phyloP scores from a whole-genome alignment of 2,797 vertebrate genomes.

The Chrysocyon brachyurus region DNA sequence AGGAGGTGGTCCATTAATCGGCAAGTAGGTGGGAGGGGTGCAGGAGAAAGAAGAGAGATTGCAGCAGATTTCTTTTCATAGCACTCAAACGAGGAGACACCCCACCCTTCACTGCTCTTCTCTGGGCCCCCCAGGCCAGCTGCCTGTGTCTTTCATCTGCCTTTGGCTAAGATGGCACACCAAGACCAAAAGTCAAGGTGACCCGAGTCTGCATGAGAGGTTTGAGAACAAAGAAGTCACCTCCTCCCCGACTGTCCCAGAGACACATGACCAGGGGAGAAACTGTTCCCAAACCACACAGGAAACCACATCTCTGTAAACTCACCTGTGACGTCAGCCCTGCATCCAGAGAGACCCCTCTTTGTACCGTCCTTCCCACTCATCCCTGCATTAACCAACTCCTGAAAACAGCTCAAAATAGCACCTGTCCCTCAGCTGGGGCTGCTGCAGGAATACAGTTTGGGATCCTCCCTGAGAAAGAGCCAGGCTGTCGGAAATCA shows the following conservation, averaged over 20 bases:
- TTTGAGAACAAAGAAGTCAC: slow-evolving; percentile 51
- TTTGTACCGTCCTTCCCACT: slow-evolving; percentile 64
- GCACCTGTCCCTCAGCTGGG: slow-evolving; percentile 75
- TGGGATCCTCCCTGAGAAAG: slow-evolving; percentile 68
- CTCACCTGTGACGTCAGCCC: slow-evolving; percentile 49
- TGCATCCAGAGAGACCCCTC: slow-evolving; percentile 1
- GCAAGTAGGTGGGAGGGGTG: too few species aligned
- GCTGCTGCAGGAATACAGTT: slow-evolving; percentile 65
- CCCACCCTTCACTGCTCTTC: background rate
- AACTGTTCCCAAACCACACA: slow-evolving; percentile 41
- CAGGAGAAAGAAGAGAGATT: background rate
- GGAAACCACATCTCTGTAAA: slow-evolving; percentile 67
- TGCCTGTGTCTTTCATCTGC: background rate
- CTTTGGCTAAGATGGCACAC: background rate
- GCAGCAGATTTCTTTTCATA: background rate
- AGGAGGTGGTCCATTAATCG: background rate
- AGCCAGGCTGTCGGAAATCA: slow-evolving; percentile 71
- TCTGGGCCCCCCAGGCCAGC: background rate
- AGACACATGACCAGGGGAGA: rapidly evolving
- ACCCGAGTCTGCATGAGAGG: background rate
- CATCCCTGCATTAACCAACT: slow-evolving; percentile 80
- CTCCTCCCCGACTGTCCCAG: background rate
- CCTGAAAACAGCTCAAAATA: slow-evolving; percentile 82
- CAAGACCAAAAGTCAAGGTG: background rate
- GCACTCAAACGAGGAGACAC: background rate